Evolutionary conservation across 2,797 vertebrate species (phyloP), one percentile per base, ranked within the genome.

Genomic region (Hozukius guyotensis): DNA sequence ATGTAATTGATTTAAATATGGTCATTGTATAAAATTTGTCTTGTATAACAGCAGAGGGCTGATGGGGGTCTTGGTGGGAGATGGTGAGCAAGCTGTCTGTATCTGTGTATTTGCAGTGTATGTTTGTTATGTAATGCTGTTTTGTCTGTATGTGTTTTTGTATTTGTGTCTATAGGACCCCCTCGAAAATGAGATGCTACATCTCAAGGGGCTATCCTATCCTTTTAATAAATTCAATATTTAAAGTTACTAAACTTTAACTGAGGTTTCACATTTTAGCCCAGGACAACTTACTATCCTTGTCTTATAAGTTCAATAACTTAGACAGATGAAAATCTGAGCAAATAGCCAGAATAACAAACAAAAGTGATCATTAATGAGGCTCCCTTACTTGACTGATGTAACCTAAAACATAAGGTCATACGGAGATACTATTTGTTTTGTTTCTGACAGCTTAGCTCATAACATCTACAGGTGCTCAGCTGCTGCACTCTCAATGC

Each of bases 391-490:
- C 49, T 11, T 29, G 9, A 34, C 11, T 29, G 1, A n/a, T 5
- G 4, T 2, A 24, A 42, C 12, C 22, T 14, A 8, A 49, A 49
- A 57, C 7, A 38, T 2, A 31, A 36, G n/a, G 36, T 63, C 38
- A 34, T 2, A 46, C 3, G 16, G 6, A 18, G 57, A 31, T n/a
- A 29, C 22, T 18, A 9, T 34, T 2, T 9, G 36, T 42, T 36
- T 2, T 14, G 32, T n/a, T 53, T 22, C 8, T 49, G 71, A 64
- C 71, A 80, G 25, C 27, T 36, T 1, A 5, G 6, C 8, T 20
- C n/a, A 24, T 8, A 20, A 42, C 65, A 53, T 70, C 75, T 69
- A 80, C 82, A 87, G 71, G 67, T 85, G 16, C 13, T 42, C 27
- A 34, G 2, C 63, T 32, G 4, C 8, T 27, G 32, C 63, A 7